Percentiles rank a stretch among this genome's conserved stretches.
Conservation (phyloP, 1,140 invertebrate genomes). For the Drosophila paulistorum region DNA sequence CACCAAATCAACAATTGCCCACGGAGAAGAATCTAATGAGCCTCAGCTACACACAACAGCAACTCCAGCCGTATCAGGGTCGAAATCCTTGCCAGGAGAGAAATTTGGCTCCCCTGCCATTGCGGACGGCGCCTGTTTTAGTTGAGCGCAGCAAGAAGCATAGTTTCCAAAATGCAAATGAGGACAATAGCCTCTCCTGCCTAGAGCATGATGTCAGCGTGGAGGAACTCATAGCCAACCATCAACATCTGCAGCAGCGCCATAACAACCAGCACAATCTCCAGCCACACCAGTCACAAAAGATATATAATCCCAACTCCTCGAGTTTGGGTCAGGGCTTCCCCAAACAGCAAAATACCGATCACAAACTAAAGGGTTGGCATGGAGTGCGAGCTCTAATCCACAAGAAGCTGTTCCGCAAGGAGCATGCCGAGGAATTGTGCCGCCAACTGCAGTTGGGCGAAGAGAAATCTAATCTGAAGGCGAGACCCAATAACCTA, state of each 20-base stretch:
- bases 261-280: conserved; percentile 49
- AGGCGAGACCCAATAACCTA: conserved; percentile 77
- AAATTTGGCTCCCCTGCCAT: conserved; percentile 88
- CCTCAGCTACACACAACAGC: conserved; percentile 77
- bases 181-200: conserved; percentile 78
- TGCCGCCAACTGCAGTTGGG: conserved; percentile 69
- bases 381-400: conserved; percentile 78
- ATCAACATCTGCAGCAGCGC: conserved; percentile 36
- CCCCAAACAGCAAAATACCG: conserved; percentile 81
- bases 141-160: conserved; percentile 87
- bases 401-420: conserved; percentile 80
- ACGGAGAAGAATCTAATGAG: conserved; percentile 72
- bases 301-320: conserved; percentile 5
- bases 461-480: conserved; percentile 79
- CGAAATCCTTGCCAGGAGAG: conserved; percentile 94
- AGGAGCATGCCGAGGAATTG: conserved; percentile 61
- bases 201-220: conserved; percentile 81
- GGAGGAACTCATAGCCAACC: conserved; percentile 73
- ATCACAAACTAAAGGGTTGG: conserved; percentile 78
- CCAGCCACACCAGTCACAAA: conserved; percentile 25
- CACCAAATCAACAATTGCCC: conserved; percentile 73
- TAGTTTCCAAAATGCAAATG: conserved; percentile 64
- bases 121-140: conserved; percentile 86
- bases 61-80: conserved; percentile 92
- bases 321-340: conserved; percentile 78